Evolutionary conservation across 2,888 invertebrate genomes (phyloP).

Genomic region (Heliconius hortense): DNA sequence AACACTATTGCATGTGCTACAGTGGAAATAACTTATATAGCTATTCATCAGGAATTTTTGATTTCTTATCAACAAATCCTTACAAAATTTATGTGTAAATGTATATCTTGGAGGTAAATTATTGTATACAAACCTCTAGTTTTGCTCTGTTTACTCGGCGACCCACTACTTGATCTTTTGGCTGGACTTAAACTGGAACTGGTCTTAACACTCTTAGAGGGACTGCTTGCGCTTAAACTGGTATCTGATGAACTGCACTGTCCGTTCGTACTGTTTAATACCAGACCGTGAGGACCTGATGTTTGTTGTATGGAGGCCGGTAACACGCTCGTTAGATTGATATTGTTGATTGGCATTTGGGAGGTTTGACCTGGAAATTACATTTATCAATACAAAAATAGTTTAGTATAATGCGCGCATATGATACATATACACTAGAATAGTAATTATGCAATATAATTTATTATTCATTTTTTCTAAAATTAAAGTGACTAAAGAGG

Average conservation of each 20-base stretch:
- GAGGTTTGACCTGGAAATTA: constrained; percentile 56
- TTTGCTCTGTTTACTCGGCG: constrained; percentile 89
- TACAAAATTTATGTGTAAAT: not conserved
- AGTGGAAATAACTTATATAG: no score
- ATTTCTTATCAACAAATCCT: not conserved
- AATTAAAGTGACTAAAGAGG: no score
- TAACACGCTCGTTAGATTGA: constrained; percentile 62
- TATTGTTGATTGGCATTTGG: constrained; percentile 67
- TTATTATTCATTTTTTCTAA: no score
- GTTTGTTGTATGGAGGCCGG: constrained; percentile 68
- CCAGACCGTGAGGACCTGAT: constrained; percentile 58
- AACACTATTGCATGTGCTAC: no score
- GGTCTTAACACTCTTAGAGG: constrained; percentile 93
- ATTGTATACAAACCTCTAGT: constrained; percentile 84
- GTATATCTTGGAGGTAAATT: not conserved
- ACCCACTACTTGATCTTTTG: constrained; percentile 90
- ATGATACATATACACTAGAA: no score
- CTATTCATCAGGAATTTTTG: no score
- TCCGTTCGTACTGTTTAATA: constrained; percentile 64
- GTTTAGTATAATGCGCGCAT: no score
- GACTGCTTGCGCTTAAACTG: constrained; percentile 88
- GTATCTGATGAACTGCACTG: constrained; percentile 79
- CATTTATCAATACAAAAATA: no score
- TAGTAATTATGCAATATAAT: no score
- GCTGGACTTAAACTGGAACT: constrained; percentile 93